phyloP scores from a whole-genome alignment of 2,888 invertebrate species.

The Gisinianus flammeolus region DNA sequence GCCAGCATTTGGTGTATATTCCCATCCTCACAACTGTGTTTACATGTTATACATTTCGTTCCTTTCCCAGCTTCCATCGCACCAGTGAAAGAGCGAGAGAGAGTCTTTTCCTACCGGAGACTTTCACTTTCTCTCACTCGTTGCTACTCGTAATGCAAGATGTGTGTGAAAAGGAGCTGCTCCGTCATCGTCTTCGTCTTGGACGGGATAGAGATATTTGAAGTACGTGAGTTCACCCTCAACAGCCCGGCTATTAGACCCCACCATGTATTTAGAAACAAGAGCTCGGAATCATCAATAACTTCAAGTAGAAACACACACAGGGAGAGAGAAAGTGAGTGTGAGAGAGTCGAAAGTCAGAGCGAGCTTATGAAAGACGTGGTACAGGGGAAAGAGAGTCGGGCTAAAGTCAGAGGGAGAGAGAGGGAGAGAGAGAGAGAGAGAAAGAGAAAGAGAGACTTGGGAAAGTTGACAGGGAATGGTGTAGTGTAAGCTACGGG shows the following conservation, averaged over 20 bases:
- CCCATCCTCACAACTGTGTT: too few relatives aligned
- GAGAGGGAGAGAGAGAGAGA: slow-evolving; percentile 11
- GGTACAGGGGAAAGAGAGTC: slow-evolving; percentile 5
- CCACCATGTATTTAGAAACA: slow-evolving; percentile 9
- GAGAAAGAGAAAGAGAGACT: slow-evolving; percentile 20
- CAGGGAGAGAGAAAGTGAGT: background rate
- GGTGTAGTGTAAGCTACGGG: background rate
- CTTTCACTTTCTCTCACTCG: slow-evolving; percentile 2
- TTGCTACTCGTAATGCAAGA: background rate
- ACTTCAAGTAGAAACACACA: background rate
- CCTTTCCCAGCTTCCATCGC: too few relatives aligned
- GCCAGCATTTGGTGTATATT: too few relatives aligned
- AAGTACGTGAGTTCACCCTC: background rate
- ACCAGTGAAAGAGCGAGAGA: background rate
- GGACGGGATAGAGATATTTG: slow-evolving; percentile 5
- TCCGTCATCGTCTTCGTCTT: too few relatives aligned
- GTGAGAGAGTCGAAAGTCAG: background rate
- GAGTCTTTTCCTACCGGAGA: too few relatives aligned
- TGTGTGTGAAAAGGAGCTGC: background rate
- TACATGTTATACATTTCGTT: too few relatives aligned
- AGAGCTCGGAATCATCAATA: slow-evolving; percentile 15
- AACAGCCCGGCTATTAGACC: background rate
- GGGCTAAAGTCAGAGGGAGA: background rate
- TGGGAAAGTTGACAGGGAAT: slow-evolving; percentile 1
- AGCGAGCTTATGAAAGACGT: slow-evolving; percentile 27